phyloP scores from a whole-genome alignment of 2,797 vertebrate species.

The Fundulus diaphanus region DNA sequence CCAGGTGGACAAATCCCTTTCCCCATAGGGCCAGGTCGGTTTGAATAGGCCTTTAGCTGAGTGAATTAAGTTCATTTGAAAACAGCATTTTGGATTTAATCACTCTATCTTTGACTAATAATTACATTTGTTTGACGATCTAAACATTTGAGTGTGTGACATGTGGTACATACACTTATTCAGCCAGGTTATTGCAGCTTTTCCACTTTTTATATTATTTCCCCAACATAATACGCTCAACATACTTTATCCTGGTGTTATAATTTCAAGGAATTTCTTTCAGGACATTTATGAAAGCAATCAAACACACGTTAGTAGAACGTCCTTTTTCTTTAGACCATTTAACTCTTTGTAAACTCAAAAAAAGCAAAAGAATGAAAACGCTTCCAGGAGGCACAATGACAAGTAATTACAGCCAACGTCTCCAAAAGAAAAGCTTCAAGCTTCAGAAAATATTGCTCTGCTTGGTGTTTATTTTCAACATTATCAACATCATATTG shows the following conservation, averaged over 20 bases:
- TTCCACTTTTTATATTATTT: too few species aligned
- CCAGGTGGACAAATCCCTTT: too few species aligned
- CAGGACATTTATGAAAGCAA: background rate
- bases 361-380: slow-evolving; percentile 17
- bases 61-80: too few species aligned
- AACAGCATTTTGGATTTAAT: too few species aligned
- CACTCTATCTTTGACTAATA: too few species aligned
- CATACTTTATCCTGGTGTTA: background rate
- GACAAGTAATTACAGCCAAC: background rate
- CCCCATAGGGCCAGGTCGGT: too few species aligned
- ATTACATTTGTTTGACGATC: too few species aligned
- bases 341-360: background rate
- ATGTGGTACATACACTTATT: too few species aligned
- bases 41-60: too few species aligned
- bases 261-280: background rate
- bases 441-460: slow-evolving; percentile 6
- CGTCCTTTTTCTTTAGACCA: background rate
- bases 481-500: background rate
- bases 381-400: slow-evolving; percentile 5
- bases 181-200: too few species aligned
- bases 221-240: background rate
- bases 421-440: background rate
- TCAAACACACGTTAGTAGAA: background rate
- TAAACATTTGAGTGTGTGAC: too few species aligned
- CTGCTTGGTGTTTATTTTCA: slow-evolving; percentile 5